Evolutionary conservation across 2,797 vertebrate species (phyloP).

Genomic region (Cyprinodon diabolis): DNA sequence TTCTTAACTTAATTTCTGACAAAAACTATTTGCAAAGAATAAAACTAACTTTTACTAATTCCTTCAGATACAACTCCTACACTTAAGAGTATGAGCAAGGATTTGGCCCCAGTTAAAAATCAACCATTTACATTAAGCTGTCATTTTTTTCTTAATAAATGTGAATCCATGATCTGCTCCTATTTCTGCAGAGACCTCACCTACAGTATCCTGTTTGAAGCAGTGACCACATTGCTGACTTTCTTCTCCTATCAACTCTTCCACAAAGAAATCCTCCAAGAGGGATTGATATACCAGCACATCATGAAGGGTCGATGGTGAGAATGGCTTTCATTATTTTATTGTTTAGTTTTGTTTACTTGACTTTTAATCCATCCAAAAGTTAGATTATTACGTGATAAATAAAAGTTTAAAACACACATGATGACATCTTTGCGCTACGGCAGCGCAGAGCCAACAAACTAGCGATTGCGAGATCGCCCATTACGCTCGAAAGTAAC

Average conservation of each 20-base stretch:
- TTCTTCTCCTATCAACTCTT: slow-evolving; percentile 98
- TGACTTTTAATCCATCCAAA: background rate
- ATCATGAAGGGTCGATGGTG: slow-evolving; percentile 94
- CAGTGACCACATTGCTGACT: slow-evolving; percentile 91
- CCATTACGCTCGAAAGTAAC: too few species aligned
- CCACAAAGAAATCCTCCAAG: slow-evolving; percentile 92
- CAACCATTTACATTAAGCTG: background rate
- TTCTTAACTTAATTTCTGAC: background rate
- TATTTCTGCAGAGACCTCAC: slow-evolving; percentile 89
- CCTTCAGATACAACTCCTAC: background rate
- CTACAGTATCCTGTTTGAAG: slow-evolving; percentile 95
- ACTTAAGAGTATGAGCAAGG: background rate
- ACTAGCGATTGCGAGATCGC: too few species aligned
- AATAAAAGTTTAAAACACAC: too few species aligned
- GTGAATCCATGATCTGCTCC: slow-evolving; percentile 14
- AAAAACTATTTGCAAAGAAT: background rate
- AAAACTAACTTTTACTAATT: background rate
- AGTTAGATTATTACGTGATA: too few species aligned
- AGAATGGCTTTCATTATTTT: slow-evolving; percentile 51
- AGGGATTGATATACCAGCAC: slow-evolving; percentile 89
- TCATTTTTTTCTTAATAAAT: background rate
- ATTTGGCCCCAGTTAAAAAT: background rate
- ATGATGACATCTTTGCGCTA: too few species aligned
- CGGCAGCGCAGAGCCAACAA: too few species aligned
- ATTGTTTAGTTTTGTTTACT: background rate